phyloP scores from a whole-genome alignment of 2,888 invertebrate genomes.

The Tuberolachnus salignus region DNA sequence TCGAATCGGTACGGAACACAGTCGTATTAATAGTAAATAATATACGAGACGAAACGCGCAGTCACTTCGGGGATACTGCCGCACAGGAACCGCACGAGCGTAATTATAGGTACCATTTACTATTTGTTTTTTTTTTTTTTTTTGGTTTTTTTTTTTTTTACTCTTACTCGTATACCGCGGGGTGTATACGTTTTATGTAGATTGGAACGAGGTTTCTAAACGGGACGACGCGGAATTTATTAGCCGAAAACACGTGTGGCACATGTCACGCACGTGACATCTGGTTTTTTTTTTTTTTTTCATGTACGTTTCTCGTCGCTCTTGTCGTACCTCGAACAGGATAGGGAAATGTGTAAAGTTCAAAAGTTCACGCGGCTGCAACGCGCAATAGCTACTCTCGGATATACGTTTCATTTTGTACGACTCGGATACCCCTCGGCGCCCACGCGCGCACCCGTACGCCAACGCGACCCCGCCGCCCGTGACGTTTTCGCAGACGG shows the following conservation, averaged over 20 bases:
- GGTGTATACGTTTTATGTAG: background rate
- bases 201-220: background rate
- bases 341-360: slow-evolving; percentile 46
- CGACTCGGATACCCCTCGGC: too few species aligned
- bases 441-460: too few species aligned
- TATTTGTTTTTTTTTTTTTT: too few species aligned
- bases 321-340: background rate
- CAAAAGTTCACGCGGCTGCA: slow-evolving; percentile 46
- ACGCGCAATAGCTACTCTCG: background rate
- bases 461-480: too few species aligned
- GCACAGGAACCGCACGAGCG: too few species aligned
- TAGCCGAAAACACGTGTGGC: slow-evolving; percentile 54
- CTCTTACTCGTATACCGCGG: too few species aligned
- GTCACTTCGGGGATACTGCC: background rate
- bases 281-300: slow-evolving; percentile 32
- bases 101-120: too few species aligned
- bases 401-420: slow-evolving; percentile 30
- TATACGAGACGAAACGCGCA: background rate
- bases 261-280: slow-evolving; percentile 49
- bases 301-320: too few species aligned
- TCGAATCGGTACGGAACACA: too few species aligned
- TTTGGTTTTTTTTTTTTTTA: background rate
- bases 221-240: slow-evolving; percentile 46
- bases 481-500: too few species aligned
- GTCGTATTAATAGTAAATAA: too few species aligned